phyloP scores from a whole-genome alignment of 1,140 invertebrate species.

The Pristionchus pacificus region DNA sequence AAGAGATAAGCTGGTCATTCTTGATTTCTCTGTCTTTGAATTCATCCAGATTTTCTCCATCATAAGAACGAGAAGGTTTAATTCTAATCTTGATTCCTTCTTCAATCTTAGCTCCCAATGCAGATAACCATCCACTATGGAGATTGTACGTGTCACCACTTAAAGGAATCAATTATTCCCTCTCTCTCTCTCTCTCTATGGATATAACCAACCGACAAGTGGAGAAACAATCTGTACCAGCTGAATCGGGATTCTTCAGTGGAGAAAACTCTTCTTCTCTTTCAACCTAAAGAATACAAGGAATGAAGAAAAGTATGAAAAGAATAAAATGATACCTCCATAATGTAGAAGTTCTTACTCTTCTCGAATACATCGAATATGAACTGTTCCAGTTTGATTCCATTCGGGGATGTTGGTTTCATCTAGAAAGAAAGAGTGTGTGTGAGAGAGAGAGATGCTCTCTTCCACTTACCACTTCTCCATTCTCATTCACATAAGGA shows the following conservation, averaged over 20 bases:
- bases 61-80: constrained; percentile 19
- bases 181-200: no score
- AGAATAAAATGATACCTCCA: constrained; percentile 12
- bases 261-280: constrained; percentile 92
- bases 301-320: not conserved
- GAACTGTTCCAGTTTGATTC: constrained; percentile 98
- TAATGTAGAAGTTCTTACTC: constrained; percentile 59
- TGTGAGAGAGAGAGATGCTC: no score
- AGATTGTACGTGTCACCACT: not conserved
- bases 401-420: constrained; percentile 77
- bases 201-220: constrained; percentile 66
- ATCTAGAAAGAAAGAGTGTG: no score
- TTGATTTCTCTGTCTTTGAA: constrained; percentile 5
- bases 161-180: no score
- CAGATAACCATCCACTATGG: not conserved
- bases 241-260: constrained; percentile 82
- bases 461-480: constrained; percentile 65
- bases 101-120: constrained; percentile 64
- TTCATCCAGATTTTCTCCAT: constrained; percentile 25
- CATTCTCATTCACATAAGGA: constrained; percentile 75
- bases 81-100: constrained; percentile 68
- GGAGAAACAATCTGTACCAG: constrained; percentile 73
- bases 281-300: constrained; percentile 49
- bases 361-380: constrained; percentile 97
- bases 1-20: no score